These are phyloP conservation scores for Mus caroli DNA, from an alignment of 2,797 vertebrate genomes.

Conservation along the genomic window DNA sequence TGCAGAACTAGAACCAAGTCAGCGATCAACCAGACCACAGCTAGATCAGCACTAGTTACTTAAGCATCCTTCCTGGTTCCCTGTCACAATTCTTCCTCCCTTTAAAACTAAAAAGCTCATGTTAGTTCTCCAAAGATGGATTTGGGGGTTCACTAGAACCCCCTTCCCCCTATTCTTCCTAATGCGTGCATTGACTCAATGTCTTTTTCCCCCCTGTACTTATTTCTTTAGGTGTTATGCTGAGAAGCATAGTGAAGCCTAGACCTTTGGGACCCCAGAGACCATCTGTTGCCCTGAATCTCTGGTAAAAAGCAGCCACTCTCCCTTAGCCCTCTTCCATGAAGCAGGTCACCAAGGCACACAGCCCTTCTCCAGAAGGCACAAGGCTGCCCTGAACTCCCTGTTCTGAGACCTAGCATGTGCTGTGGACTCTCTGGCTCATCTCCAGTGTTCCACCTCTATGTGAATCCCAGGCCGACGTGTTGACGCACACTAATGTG, in stretches of 20 bases:
- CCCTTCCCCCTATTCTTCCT: neutral
- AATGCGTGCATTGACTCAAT: neutral
- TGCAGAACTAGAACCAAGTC: neutral
- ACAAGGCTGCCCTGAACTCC: neutral
- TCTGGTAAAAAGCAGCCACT: neutral
- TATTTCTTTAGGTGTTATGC: neutral
- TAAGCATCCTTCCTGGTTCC: neutral
- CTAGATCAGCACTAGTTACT: neutral
- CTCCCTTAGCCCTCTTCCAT: neutral
- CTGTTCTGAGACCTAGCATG: neutral
- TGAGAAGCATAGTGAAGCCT: neutral
- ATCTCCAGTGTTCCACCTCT: neutral
- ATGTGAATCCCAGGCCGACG: neutral
- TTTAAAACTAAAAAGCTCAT: neutral
- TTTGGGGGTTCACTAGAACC: neutral
- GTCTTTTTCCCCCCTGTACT: neutral
- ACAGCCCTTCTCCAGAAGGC: neutral
- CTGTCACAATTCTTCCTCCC: neutral
- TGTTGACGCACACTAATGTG: neutral
- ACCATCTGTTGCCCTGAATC: neutral
- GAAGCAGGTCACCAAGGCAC: neutral
- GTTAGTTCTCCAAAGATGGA: neutral
- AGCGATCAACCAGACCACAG: neutral
- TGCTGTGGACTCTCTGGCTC: neutral
- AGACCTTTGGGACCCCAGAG: neutral